Evolutionary conservation across 2,113 vertebrate genomes (phyloP).

Genomic region (Melierax canorus): DNA sequence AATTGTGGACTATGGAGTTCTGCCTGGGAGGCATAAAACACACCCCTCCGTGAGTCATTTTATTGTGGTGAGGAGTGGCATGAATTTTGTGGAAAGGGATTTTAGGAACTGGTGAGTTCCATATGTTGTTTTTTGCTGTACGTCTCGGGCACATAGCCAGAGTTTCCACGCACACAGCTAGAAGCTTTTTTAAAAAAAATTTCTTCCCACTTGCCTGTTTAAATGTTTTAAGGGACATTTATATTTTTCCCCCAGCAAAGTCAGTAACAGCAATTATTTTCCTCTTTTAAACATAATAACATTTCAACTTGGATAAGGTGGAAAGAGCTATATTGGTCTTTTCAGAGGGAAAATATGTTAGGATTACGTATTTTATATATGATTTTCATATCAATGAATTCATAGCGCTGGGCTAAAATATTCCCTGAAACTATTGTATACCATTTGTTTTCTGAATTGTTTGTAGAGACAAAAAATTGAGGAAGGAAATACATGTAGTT

Average conservation of each 20-base stretch:
- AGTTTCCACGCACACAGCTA: conserved; percentile 45
- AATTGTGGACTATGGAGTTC: conserved; percentile 76
- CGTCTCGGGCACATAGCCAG: conserved; percentile 32
- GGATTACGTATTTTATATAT: conserved; percentile 30
- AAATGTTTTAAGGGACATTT: conserved; percentile 45
- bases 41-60: conserved; percentile 68
- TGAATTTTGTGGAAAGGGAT: conserved; percentile 74
- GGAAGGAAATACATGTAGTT: conserved; percentile 35
- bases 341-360: conserved; percentile 23
- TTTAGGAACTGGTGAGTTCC: conserved; percentile 74
- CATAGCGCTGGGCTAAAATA: neutral
- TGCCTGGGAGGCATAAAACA: conserved; percentile 76
- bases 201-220: conserved; percentile 34
- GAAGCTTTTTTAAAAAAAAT: conserved; percentile 34
- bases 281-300: conserved; percentile 43
- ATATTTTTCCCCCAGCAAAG: neutral
- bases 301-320: neutral
- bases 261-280: conserved; percentile 15
- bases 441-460: conserved; percentile 16
- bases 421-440: neutral
- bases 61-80: conserved; percentile 66
- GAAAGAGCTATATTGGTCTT: conserved; percentile 33
- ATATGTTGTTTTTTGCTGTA: conserved; percentile 70
- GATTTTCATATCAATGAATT: conserved; percentile 9
- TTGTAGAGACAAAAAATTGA: conserved; percentile 11